Conservation (phyloP, 1,140 invertebrate species). For the Phocides pigmalion region DNA sequence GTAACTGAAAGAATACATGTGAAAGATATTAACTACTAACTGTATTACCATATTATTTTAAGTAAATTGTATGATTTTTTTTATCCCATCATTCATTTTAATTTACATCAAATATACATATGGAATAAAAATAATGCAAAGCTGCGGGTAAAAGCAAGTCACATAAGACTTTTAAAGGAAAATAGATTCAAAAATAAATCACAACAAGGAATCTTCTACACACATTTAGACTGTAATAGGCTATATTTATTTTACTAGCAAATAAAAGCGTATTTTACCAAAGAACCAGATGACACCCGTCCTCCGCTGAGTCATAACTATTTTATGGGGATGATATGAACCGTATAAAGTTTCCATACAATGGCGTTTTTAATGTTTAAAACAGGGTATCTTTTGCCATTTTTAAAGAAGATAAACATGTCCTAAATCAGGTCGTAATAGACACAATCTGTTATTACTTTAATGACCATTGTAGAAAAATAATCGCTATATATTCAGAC, state of each 20-base stretch:
- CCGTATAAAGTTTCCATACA: conserved; percentile 3
- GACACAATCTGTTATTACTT: not conserved
- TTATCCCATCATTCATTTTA: too few relatives aligned
- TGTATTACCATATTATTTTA: too few relatives aligned
- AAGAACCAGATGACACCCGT: conserved; percentile 2
- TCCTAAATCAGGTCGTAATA: not conserved
- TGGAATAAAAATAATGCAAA: too few relatives aligned
- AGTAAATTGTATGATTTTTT: too few relatives aligned
- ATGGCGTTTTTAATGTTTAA: conserved; percentile 13
- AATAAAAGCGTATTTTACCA: conserved; percentile 15
- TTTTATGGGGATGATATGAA: conserved; percentile 17
- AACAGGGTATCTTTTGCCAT: not conserved
- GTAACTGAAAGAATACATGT: too few relatives aligned
- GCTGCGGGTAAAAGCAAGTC: too few relatives aligned
- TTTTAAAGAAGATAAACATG: not conserved
- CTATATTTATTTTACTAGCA: conserved; percentile 8
- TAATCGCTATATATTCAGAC: too few relatives aligned
- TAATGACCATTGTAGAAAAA: not conserved
- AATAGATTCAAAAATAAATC: conserved; percentile 1
- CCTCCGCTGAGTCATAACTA: conserved; percentile 7
- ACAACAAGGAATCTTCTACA: not conserved
- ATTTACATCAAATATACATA: too few relatives aligned
- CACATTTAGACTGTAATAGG: conserved; percentile 11
- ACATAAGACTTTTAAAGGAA: not conserved
- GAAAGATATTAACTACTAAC: too few relatives aligned